Evolutionary conservation across 2,797 vertebrate species (phyloP).

Genomic region (Forpus xanthops): DNA sequence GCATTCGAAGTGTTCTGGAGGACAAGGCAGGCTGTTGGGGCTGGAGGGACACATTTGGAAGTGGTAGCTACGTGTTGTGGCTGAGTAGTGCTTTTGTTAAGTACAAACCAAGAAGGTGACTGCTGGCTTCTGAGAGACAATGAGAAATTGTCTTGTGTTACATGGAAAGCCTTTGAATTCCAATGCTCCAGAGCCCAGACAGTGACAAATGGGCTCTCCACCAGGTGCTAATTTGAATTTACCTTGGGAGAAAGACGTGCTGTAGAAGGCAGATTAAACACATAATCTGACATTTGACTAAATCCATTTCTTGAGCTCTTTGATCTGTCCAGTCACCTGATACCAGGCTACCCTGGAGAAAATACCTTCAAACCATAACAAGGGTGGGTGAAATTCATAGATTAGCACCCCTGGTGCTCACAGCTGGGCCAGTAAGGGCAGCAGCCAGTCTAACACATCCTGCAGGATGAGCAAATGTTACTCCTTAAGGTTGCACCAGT

Average conservation of each 20-base stretch:
- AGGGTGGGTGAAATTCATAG: not conserved
- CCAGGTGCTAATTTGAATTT: conserved; percentile 25
- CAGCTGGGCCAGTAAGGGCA: not conserved
- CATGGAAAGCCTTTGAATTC: not conserved
- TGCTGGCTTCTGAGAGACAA: not conserved
- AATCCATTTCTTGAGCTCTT: not conserved
- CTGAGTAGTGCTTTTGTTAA: not conserved
- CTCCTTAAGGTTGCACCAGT: not conserved
- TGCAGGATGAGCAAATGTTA: not conserved
- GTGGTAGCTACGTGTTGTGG: not conserved
- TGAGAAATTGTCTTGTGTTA: not conserved
- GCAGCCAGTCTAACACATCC: not conserved
- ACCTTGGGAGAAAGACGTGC: not conserved
- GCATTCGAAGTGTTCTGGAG: not conserved
- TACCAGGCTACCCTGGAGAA: not conserved
- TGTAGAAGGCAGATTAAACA: conserved; percentile 8
- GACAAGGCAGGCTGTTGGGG: not conserved
- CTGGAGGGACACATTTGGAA: not conserved
- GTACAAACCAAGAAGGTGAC: not conserved
- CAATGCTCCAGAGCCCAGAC: not conserved
- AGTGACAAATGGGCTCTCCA: not conserved
- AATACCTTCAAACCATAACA: not conserved
- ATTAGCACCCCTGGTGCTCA: not conserved
- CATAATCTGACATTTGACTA: conserved; percentile 13
- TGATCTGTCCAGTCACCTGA: not conserved